These are phyloP conservation scores for Amphilophus citrinellus DNA, from an alignment of 2,113 vertebrate genomes.

Conservation along the genomic window DNA sequence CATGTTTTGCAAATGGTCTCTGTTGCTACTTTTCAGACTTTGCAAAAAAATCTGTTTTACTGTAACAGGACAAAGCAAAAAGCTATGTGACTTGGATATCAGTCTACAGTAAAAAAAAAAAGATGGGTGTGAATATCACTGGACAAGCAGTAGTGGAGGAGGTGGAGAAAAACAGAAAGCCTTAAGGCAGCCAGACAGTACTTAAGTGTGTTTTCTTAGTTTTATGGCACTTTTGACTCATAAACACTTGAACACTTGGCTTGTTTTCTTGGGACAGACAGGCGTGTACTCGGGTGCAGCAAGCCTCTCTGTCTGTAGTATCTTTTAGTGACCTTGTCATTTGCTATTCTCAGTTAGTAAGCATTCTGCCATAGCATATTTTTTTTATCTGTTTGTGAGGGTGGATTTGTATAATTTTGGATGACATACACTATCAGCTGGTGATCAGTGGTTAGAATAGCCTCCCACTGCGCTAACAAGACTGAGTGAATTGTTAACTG, in stretches of 20 bases:
- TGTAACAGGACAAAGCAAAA: neutral
- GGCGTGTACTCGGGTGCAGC: constrained; percentile 61
- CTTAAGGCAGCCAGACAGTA: constrained; percentile 62
- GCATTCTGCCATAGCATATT: neutral
- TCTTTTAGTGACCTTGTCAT: constrained; percentile 17
- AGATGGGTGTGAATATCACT: constrained; percentile 15
- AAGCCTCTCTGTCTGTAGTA: constrained; percentile 15
- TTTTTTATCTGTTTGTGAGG: constrained; percentile 27
- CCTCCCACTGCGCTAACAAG: constrained; percentile 68
- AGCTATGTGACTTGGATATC: neutral
- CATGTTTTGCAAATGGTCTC: neutral
- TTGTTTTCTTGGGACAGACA: constrained; percentile 65
- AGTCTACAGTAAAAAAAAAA: neutral
- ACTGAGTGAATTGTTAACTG: constrained; percentile 73
- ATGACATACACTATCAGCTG: constrained; percentile 49
- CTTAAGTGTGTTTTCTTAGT: constrained; percentile 61
- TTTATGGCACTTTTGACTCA: constrained; percentile 73
- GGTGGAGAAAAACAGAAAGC: constrained; percentile 51
- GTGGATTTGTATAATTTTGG: constrained; percentile 57
- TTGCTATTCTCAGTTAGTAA: constrained; percentile 27
- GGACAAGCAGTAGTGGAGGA: constrained; percentile 7
- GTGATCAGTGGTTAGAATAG: constrained; percentile 35
- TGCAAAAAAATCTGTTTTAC: neutral
- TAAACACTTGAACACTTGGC: constrained; percentile 59
- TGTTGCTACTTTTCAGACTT: constrained; percentile 3